phyloP scores from a whole-genome alignment of 1,140 invertebrate species.

The Battus philenor region DNA sequence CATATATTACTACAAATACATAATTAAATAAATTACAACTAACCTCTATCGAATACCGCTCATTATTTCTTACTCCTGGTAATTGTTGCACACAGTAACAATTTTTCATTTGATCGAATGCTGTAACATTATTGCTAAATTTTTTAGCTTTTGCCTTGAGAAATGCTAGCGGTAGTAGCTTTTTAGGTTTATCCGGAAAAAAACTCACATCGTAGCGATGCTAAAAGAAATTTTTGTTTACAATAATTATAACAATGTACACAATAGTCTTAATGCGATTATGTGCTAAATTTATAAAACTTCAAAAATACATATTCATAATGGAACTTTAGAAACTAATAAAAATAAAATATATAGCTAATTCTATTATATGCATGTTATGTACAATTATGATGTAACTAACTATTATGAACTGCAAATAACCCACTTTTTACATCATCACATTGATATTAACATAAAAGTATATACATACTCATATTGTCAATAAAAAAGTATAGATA shows the following conservation, averaged over 20 bases:
- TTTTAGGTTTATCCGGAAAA: constrained; percentile 56
- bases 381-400: too few relatives aligned
- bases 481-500: too few relatives aligned
- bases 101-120: constrained; percentile 64
- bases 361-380: too few relatives aligned
- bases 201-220: constrained; percentile 52
- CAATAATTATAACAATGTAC: not conserved
- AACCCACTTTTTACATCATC: too few relatives aligned
- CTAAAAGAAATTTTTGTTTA: constrained; percentile 54
- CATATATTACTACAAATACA: too few relatives aligned
- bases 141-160: constrained; percentile 21
- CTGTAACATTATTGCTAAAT: constrained; percentile 36
- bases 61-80: constrained; percentile 22
- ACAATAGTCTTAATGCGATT: too few relatives aligned
- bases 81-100: constrained; percentile 35
- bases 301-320: not conserved
- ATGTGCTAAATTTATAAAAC: not conserved
- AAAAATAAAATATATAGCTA: too few relatives aligned
- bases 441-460: too few relatives aligned
- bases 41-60: constrained; percentile 30
- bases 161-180: constrained; percentile 39
- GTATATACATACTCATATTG: too few relatives aligned
- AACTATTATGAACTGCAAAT: too few relatives aligned
- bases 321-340: too few relatives aligned
- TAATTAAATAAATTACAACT: too few relatives aligned